Percentiles rank a stretch among this genome's conserved stretches.
phyloP scores from a whole-genome alignment of 2,797 vertebrate species.

The Chrysocyon brachyurus region DNA sequence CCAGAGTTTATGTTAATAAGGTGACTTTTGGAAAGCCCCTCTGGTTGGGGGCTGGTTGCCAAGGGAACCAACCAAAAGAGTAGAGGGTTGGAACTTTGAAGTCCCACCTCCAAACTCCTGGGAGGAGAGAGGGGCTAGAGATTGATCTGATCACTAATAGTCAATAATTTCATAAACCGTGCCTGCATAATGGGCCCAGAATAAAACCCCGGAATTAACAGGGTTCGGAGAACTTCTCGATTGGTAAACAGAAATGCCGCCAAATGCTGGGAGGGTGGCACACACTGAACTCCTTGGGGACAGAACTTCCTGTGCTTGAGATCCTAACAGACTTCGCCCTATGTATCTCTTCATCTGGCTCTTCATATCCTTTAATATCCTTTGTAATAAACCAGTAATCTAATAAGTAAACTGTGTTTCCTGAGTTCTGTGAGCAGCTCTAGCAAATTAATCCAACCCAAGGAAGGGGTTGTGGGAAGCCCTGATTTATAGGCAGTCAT shows the following conservation, averaged over 20 bases:
- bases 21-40: background rate
- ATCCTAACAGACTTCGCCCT: background rate
- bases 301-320: background rate
- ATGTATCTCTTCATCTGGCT: background rate
- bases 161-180: background rate
- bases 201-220: background rate
- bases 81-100: background rate
- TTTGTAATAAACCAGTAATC: background rate
- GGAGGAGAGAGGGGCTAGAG: background rate
- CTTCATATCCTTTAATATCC: background rate
- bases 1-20: conserved; percentile 1
- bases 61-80: background rate
- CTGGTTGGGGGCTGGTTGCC: background rate
- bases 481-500: background rate
- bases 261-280: background rate
- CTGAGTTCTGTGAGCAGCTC: background rate
- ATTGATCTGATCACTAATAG: background rate
- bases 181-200: background rate
- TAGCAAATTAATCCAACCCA: background rate
- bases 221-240: background rate
- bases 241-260: background rate
- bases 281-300: background rate
- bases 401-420: background rate
- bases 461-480: background rate
- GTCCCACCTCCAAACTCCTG: background rate